Percentiles rank a stretch among this genome's conserved stretches.
Conservation (phyloP, 2,797 vertebrate genomes). For the Hemitrygon akajei region DNA sequence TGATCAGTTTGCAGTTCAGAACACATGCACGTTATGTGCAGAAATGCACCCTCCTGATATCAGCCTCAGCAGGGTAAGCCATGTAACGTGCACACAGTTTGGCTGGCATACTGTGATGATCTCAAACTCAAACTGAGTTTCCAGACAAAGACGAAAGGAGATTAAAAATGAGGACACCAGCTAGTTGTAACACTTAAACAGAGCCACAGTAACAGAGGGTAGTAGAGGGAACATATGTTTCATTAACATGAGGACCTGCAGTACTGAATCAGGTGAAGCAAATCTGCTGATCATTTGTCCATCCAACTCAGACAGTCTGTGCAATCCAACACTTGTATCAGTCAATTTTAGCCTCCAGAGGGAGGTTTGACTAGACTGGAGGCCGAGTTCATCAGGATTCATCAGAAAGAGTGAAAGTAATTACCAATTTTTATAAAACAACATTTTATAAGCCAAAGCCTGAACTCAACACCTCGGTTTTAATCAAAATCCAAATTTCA, state of each 20-base stretch:
- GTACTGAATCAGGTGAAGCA: background rate
- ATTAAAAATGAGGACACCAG: background rate
- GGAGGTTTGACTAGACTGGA: background rate
- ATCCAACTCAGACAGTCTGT: conserved; percentile 8
- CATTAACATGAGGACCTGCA: background rate
- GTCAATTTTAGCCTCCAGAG: background rate
- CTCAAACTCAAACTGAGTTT: background rate
- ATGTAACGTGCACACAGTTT: background rate
- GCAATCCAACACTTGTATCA: background rate
- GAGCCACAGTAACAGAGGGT: background rate
- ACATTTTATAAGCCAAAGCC: background rate
- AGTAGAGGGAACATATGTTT: background rate
- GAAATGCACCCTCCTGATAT: background rate
- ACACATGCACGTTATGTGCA: background rate
- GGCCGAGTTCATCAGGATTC: background rate
- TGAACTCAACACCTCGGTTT: background rate
- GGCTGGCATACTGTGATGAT: background rate
- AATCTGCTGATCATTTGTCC: background rate
- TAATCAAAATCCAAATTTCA: background rate
- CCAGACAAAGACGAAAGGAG: background rate
- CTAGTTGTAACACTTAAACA: background rate
- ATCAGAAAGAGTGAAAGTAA: background rate
- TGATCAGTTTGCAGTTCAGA: background rate
- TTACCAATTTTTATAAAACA: background rate
- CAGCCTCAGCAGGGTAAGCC: background rate